phyloP scores from a whole-genome alignment of 2,888 invertebrate species.

The Melanargia galathea region DNA sequence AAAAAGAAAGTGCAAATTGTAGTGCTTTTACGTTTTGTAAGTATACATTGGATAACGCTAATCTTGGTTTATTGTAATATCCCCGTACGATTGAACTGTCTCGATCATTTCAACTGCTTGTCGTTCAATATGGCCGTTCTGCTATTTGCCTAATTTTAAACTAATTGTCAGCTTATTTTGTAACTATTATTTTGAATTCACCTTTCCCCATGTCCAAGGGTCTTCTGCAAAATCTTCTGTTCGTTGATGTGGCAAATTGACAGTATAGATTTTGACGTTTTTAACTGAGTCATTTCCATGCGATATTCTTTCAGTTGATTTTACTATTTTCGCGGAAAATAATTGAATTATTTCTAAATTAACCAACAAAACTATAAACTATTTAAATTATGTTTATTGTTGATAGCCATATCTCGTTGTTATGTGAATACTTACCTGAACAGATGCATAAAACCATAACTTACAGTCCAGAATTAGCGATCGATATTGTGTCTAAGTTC shows the following conservation, averaged over 20 bases:
- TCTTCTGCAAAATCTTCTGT: constrained; percentile 36
- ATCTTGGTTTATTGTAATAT: constrained; percentile 33
- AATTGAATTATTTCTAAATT: constrained; percentile 16
- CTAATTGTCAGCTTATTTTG: background rate
- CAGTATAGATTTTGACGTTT: constrained; percentile 75
- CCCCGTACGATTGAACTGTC: constrained; percentile 41
- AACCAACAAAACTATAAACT: background rate
- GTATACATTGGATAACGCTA: constrained; percentile 51
- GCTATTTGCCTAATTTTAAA: constrained; percentile 53
- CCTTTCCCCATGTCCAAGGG: constrained; percentile 1
- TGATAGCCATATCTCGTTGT: background rate
- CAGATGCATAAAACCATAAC: background rate
- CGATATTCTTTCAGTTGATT: constrained; percentile 38
- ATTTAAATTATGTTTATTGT: background rate
- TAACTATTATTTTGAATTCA: constrained; percentile 27
- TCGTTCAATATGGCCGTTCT: constrained; percentile 81
- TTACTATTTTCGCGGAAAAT: constrained; percentile 46
- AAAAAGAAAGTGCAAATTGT: constrained; percentile 60
- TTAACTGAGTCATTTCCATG: constrained; percentile 72
- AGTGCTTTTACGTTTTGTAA: constrained; percentile 74
- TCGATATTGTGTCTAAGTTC: constrained; percentile 14
- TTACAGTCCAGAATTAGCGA: constrained; percentile 10
- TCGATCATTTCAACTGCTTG: constrained; percentile 52
- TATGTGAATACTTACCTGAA: background rate
- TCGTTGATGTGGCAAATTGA: constrained; percentile 79